Percentiles rank a stretch among this genome's conserved stretches.
Evolutionary conservation across 2,888 invertebrate species (phyloP).

Genomic region (Drosophila mimetica): DNA sequence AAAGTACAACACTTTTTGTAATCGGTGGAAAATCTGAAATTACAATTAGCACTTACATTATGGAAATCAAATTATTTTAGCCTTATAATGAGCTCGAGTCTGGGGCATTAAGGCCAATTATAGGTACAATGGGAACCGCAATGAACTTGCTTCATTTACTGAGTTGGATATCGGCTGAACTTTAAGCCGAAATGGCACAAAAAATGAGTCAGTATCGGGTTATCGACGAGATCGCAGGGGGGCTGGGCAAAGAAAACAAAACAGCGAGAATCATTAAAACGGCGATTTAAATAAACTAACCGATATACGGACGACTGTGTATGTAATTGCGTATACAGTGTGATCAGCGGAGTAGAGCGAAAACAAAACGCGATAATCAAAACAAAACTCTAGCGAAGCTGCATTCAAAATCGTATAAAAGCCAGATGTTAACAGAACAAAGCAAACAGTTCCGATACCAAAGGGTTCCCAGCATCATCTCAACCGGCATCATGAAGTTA

Average conservation of each 20-base stretch:
- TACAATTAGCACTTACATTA: constrained; percentile 44
- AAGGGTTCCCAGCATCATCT: constrained; percentile 38
- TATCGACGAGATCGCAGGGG: constrained; percentile 15
- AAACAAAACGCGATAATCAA: constrained; percentile 40
- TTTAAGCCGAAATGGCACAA: constrained; percentile 18
- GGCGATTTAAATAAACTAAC: constrained; percentile 47
- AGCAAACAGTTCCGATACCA: constrained; percentile 54
- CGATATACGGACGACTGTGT: constrained; percentile 8
- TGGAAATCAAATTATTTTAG: constrained; percentile 26
- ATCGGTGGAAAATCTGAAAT: constrained; percentile 24
- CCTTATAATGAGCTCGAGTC: constrained; percentile 27
- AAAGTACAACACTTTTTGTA: constrained; percentile 14
- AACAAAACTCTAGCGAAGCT: constrained; percentile 27
- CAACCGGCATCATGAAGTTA: constrained; percentile 66
- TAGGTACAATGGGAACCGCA: constrained; percentile 22
- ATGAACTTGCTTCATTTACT: constrained; percentile 18
- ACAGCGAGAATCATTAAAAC: constrained; percentile 35
- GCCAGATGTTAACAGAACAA: constrained; percentile 32
- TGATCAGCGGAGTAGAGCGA: constrained; percentile 50
- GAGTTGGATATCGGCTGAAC: constrained; percentile 25
- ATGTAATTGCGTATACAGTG: constrained; percentile 25
- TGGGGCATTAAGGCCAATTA: constrained; percentile 34
- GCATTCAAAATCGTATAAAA: constrained; percentile 63
- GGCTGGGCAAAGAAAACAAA: not conserved
- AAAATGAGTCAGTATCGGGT: constrained; percentile 22